Evolutionary conservation across 2,797 vertebrate species (phyloP).

Genomic region (Pipistrellus pipistrellus): DNA sequence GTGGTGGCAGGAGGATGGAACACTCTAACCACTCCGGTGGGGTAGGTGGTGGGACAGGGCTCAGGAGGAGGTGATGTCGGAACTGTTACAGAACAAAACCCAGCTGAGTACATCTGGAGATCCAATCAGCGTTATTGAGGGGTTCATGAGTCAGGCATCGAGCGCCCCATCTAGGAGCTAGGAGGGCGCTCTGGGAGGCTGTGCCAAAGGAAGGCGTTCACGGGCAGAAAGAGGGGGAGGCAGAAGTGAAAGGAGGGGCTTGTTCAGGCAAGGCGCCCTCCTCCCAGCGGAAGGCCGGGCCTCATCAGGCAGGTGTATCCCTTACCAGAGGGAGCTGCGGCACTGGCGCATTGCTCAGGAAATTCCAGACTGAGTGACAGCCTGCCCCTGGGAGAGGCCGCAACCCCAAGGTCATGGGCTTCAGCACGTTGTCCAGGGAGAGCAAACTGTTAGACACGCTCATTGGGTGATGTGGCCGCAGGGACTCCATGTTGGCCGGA

Average conservation of each 20-base stretch:
- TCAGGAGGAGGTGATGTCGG: background rate
- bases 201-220: background rate
- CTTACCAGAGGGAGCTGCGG: background rate
- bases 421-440: too few species aligned
- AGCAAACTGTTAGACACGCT: too few species aligned
- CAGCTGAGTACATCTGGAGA: too few species aligned
- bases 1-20: background rate
- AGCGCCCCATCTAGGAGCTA: too few species aligned
- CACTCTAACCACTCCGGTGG: fast-evolving
- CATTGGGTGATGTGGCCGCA: background rate
- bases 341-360: background rate
- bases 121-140: too few species aligned
- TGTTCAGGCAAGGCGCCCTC: background rate
- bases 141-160: background rate
- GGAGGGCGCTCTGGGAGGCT: background rate
- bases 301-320: too few species aligned
- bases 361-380: background rate
- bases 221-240: too few species aligned
- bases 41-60: background rate
- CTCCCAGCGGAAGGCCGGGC: background rate
- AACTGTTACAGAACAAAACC: background rate
- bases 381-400: background rate
- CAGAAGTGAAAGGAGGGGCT: background rate
- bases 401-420: background rate
- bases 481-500: background rate